phyloP scores from a whole-genome alignment of 2,113 vertebrate genomes.

The Pampusana beccarii region DNA sequence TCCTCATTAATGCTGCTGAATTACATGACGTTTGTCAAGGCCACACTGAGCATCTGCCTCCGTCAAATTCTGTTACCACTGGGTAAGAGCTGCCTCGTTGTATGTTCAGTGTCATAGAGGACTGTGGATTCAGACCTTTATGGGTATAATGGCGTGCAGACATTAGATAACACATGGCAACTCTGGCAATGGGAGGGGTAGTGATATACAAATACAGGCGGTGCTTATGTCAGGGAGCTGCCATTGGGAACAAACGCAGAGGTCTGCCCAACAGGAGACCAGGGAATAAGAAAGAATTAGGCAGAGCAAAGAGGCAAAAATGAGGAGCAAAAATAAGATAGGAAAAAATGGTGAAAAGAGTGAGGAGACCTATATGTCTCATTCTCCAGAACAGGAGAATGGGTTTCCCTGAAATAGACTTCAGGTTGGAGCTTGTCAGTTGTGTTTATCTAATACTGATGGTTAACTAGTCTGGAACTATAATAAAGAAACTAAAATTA shows the following conservation, averaged over 20 bases:
- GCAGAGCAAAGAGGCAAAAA: not conserved
- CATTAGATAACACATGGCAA: not conserved
- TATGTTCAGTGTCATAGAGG: fast-evolving
- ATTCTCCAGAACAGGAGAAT: not conserved
- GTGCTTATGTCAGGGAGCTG: not conserved
- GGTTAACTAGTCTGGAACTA: not conserved
- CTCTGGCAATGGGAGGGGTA: fast-evolving
- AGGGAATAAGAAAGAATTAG: not conserved
- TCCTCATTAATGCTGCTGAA: not conserved
- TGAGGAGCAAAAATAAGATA: not conserved
- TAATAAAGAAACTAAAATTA: not conserved
- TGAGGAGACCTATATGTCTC: not conserved
- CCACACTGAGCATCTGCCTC: not conserved
- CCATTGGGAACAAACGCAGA: not conserved
- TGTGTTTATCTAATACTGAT: not conserved
- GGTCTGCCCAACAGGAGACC: not conserved
- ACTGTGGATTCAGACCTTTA: not conserved
- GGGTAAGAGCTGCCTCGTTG: not conserved
- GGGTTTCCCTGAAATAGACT: not conserved
- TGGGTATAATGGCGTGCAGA: not conserved
- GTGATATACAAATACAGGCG: not conserved
- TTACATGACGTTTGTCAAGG: not conserved
- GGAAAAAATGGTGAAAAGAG: not conserved
- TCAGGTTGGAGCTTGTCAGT: not conserved
- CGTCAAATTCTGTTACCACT: not conserved